Evolutionary conservation across 2,797 vertebrate genomes (phyloP).

Genomic region (Adelosebastes latens): DNA sequence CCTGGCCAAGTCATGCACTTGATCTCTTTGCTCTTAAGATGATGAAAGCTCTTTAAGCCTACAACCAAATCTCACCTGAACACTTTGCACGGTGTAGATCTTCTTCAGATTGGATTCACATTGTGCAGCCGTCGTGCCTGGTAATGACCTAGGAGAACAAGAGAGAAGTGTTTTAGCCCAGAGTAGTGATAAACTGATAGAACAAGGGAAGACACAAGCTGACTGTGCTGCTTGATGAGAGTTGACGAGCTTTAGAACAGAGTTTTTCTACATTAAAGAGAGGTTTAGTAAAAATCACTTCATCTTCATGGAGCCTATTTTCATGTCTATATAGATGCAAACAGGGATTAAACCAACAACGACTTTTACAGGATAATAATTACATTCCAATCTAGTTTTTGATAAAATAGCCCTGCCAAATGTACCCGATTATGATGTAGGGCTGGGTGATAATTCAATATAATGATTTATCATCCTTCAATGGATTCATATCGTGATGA

Average conservation of each 20-base stretch:
- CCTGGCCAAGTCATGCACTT: conserved; percentile 9
- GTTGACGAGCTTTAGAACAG: not conserved
- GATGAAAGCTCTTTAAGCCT: conserved; percentile 1
- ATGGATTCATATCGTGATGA: too few relatives aligned
- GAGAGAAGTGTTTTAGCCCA: not conserved
- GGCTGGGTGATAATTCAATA: too few relatives aligned
- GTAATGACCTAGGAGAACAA: conserved; percentile 85
- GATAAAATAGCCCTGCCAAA: not conserved
- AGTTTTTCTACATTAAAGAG: not conserved
- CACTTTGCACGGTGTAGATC: conserved; percentile 90
- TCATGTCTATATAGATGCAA: not conserved
- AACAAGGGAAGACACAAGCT: not conserved
- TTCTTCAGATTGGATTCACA: conserved; percentile 93
- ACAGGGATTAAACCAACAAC: not conserved
- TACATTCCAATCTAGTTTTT: not conserved
- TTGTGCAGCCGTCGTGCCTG: conserved; percentile 90
- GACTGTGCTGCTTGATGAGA: not conserved
- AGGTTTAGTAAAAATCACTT: not conserved
- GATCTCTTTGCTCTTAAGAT: conserved; percentile 2
- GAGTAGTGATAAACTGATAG: not conserved
- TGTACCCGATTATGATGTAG: too few relatives aligned
- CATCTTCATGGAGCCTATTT: not conserved
- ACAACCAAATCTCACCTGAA: conserved; percentile 85
- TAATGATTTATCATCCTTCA: too few relatives aligned
- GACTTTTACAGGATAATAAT: not conserved